These are phyloP conservation scores for Tetragnatha montana DNA, from an alignment of 2,888 invertebrate species.

Conservation along the genomic window DNA sequence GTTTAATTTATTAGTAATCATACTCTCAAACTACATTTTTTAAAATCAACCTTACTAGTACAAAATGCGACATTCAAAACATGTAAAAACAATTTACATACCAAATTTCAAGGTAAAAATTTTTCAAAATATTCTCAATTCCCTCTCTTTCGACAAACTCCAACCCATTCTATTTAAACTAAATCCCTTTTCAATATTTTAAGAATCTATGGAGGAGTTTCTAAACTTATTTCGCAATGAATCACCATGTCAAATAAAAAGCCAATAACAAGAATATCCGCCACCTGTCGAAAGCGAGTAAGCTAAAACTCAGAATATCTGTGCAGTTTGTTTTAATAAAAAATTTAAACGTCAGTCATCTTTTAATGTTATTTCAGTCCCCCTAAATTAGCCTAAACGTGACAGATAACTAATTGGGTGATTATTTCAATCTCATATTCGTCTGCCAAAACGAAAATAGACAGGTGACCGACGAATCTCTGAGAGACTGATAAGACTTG, in stretches of 20 bases:
- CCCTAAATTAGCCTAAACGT: conserved; percentile 28
- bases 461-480: not conserved
- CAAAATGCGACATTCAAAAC: no score
- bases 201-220: no score
- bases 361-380: conserved; percentile 1
- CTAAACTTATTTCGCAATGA: not conserved
- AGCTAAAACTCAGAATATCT: not conserved
- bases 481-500: not conserved
- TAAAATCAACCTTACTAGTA: no score
- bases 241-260: not conserved
- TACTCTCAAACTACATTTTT: no score
- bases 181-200: no score
- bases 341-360: conserved; percentile 4
- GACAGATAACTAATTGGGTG: conserved; percentile 59
- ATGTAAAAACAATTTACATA: no score
- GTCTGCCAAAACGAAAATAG: conserved; percentile 38
- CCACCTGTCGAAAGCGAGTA: not conserved
- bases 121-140: no score
- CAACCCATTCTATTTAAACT: no score
- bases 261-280: not conserved
- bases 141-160: no score
- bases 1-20: no score
- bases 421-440: conserved; percentile 42
- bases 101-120: no score
- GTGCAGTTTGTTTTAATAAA: not conserved